Base-by-base conservation (phyloP, 2,888 invertebrate species). In the Andricus quercusramuli region DNA sequence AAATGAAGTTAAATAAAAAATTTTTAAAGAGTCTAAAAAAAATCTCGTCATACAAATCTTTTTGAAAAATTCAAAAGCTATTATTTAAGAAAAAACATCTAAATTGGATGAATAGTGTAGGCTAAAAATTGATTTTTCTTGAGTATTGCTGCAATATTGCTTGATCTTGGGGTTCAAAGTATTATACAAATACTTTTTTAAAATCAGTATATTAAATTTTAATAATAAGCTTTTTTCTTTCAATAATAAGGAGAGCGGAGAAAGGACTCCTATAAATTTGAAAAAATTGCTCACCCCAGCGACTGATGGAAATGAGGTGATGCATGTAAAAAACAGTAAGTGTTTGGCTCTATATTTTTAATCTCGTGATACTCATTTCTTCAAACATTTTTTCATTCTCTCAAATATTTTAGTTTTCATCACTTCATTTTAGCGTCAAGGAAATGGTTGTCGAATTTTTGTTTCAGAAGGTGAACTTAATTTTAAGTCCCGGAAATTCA, bases 231-330 rank as follows among this genome's bases (percentile, higher is more conserved):
- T 56, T 56, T 56, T 9, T 56, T n/a, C n/a, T 56, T 56, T 9
- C 3, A 70, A 79, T 92, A 79, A 25, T 89, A 93, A 93, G 88
- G 92, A 95, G 84, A 91, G 94, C 83, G 93, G 94, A 65, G 94
- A 94, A 47, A 93, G 94, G 84, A 95, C 95, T 90, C 95, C 96
- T 86, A 95, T 97, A 89, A 96, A 97, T 93, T 94, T 98, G 91
- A 96, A 97, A 93, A 97, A 97, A 93, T 95, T 97, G 90, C 97
- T 98, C 93, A 97, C 97, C 4, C 97, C 97, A 78, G 97, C 97
- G n/a, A 94, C 96, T 84, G 97, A 97, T 93, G 95, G 95, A 86
- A 95, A 95, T 83, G 96, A 97, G 93, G 95, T 96, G 90, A 93
- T 96, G 87, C 97, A 97, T 78, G 95, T 95, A 90, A 96, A 95